These are phyloP conservation scores for Amphiprion clarkii DNA, from an alignment of 2,797 vertebrate genomes.

Conservation along the genomic window DNA sequence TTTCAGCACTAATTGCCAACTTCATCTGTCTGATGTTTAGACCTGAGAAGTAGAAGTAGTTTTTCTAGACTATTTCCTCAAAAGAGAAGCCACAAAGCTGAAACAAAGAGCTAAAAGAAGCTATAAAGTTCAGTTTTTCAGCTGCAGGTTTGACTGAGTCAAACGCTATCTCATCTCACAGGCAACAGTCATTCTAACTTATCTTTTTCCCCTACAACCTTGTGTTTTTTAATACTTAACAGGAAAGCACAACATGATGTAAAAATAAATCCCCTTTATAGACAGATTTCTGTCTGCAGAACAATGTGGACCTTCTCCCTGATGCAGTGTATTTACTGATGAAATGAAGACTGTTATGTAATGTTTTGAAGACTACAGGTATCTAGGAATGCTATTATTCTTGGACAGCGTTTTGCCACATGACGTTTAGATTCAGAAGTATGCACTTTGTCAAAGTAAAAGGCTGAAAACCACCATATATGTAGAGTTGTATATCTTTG, in stretches of 20 bases:
- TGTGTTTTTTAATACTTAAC: neutral
- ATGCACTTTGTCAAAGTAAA: neutral
- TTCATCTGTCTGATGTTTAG: slow-evolving; percentile 3
- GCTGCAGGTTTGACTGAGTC: neutral
- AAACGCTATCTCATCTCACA: slow-evolving; percentile 9
- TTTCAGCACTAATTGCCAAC: neutral
- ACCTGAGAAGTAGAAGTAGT: neutral
- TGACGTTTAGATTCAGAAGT: neutral
- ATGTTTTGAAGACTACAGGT: neutral
- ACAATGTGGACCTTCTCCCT: no score
- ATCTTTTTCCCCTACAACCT: neutral
- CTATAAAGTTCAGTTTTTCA: no score
- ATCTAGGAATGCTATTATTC: neutral
- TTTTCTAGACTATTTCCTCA: no score
- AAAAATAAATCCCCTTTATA: no score
- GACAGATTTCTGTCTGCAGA: no score
- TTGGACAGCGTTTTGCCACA: neutral
- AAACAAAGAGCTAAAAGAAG: no score
- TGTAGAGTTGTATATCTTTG: neutral
- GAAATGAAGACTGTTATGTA: neutral
- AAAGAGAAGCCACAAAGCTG: no score
- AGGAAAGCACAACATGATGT: neutral
- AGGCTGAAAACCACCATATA: neutral
- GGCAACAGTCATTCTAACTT: neutral
- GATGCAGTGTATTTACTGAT: no score